Percentiles rank a stretch among this genome's conserved stretches.
Evolutionary conservation across 2,888 invertebrate genomes (phyloP).

Genomic region (Melieria crassipennis): DNA sequence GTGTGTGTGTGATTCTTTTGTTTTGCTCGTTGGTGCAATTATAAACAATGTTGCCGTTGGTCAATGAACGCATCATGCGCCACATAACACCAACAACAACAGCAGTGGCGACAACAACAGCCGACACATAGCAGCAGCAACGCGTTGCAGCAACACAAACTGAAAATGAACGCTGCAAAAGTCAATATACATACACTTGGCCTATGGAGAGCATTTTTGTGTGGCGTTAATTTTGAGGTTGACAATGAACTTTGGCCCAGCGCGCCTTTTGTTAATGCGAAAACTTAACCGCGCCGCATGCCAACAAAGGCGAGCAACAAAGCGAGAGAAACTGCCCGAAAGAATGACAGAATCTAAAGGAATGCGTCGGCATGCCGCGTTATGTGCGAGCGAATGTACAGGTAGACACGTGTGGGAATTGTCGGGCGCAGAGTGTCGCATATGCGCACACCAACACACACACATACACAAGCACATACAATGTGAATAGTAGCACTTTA

Average conservation of each 20-base stretch:
- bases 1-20: background rate
- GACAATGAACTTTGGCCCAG: conserved; percentile 43
- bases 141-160: background rate
- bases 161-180: background rate
- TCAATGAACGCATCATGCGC: conserved; percentile 24
- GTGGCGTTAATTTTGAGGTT: conserved; percentile 29
- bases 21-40: background rate
- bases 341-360: no score
- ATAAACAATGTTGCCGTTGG: background rate
- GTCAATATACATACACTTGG: background rate
- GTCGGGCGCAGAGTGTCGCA: no score
- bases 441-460: no score
- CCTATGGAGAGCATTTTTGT: conserved; percentile 1
- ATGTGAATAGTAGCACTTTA: no score
- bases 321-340: no score
- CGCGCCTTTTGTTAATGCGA: conserved; percentile 21
- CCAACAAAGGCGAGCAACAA: conserved; percentile 8
- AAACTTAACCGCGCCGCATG: conserved; percentile 28
- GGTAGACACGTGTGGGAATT: conserved; percentile 10
- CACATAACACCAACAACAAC: background rate
- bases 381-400: background rate
- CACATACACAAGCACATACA: background rate
- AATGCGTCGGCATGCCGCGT: no score
- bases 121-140: background rate
- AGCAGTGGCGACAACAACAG: background rate